Percentiles rank a stretch among this genome's conserved stretches.
Evolutionary conservation across 2,888 invertebrate species (phyloP).

Genomic region (Sisyra nigra): DNA sequence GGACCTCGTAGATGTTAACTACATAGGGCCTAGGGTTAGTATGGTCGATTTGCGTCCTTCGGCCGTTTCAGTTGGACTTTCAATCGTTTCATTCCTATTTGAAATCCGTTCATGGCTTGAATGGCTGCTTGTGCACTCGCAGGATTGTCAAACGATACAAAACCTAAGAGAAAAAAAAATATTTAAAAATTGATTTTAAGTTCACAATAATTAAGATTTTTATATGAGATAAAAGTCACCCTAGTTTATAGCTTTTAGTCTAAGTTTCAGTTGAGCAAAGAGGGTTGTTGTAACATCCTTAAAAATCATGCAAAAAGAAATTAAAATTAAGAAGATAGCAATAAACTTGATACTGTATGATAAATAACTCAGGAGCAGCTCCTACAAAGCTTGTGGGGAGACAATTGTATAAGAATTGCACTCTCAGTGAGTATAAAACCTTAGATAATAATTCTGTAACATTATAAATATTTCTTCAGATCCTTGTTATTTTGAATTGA

Average conservation of each 20-base stretch:
- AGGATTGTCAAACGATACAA: conserved; percentile 99
- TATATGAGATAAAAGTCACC: not conserved
- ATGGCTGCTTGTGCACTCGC: conserved; percentile 96
- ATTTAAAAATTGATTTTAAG: not conserved
- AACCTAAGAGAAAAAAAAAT: conserved; percentile 46
- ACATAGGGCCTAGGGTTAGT: conserved; percentile 64
- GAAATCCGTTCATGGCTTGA: conserved; percentile 99
- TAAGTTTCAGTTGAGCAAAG: not conserved
- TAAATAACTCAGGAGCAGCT: no score
- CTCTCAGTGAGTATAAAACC: no score
- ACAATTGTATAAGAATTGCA: no score
- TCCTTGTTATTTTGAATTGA: no score
- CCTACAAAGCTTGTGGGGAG: no score
- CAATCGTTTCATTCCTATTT: conserved; percentile 99
- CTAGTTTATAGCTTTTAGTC: not conserved
- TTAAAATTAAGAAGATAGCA: no score
- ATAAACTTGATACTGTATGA: no score
- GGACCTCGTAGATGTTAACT: conserved; percentile 28
- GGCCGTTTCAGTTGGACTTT: conserved; percentile 99
- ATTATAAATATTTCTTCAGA: no score
- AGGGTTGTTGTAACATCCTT: not conserved
- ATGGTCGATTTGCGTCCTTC: conserved; percentile 94
- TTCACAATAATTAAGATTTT: not conserved
- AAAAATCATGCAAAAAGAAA: no score
- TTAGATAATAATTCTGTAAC: no score